A percentile compares a stretch with the other conserved stretches of the same genome.
phyloP scores from a whole-genome alignment of 2,113 vertebrate species.

The Otolemur garnettii region DNA sequence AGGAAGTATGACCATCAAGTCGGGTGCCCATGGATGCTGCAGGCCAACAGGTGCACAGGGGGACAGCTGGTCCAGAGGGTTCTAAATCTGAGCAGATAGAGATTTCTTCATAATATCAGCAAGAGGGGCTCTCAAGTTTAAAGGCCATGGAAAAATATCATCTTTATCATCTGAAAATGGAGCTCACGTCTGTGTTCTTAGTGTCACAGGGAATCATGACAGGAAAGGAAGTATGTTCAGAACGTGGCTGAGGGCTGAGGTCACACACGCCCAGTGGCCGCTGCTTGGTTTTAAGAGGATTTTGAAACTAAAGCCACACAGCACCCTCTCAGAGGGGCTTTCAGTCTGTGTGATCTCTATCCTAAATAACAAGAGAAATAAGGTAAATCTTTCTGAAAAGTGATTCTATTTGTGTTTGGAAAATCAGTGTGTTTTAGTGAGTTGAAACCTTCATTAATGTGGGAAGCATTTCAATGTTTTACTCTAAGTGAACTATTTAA shows the following conservation, averaged over 20 bases:
- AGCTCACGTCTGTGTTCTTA: not conserved
- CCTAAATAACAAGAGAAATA: constrained; percentile 46
- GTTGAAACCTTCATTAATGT: constrained; percentile 21
- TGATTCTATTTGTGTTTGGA: constrained; percentile 51
- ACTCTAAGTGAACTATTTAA: not conserved
- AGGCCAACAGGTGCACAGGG: rapidly evolving
- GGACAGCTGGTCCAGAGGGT: no score
- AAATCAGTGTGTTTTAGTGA: not conserved
- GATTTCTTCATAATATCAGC: not conserved
- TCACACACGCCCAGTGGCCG: not conserved
- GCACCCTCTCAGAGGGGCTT: constrained; percentile 56
- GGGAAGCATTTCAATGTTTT: not conserved
- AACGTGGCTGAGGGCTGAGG: constrained; percentile 22
- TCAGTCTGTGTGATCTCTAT: constrained; percentile 67
- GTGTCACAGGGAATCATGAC: constrained; percentile 43
- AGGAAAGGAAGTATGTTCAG: not conserved
- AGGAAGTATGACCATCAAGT: rapidly evolving
- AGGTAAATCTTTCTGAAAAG: constrained; percentile 67
- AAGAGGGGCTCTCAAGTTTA: constrained; percentile 13
- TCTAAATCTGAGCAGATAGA: not conserved
- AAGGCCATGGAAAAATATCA: constrained; percentile 42
- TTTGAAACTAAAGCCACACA: constrained; percentile 68
- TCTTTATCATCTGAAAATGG: constrained; percentile 1
- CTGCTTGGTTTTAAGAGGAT: constrained; percentile 50
- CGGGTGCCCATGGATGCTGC: rapidly evolving